Evolutionary conservation across 1,140 invertebrate genomes (phyloP).

Genomic region (Sycobia sp.): DNA sequence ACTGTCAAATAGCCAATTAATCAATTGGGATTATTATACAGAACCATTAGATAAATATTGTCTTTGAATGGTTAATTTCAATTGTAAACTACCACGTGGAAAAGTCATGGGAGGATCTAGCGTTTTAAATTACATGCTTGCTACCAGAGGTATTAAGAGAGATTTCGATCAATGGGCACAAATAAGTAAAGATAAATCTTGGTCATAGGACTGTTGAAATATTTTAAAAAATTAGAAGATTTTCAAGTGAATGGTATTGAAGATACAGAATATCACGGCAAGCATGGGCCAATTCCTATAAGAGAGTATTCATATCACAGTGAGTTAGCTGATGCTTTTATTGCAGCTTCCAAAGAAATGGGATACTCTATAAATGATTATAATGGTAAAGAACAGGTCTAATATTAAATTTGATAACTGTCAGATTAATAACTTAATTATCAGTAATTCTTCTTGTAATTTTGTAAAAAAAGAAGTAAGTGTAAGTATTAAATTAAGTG

Average conservation of each 20-base stretch:
- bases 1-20: neutral
- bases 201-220: slow-evolving; percentile 65
- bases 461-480: too few relatives aligned
- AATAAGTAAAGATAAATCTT: slow-evolving; percentile 64
- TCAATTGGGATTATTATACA: slow-evolving; percentile 15
- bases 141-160: slow-evolving; percentile 48
- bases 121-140: slow-evolving; percentile 18
- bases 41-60: slow-evolving; percentile 6
- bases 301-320: slow-evolving; percentile 23
- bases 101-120: slow-evolving; percentile 15
- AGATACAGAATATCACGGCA: slow-evolving; percentile 11
- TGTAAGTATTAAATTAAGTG: too few relatives aligned
- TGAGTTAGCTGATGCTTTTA: neutral
- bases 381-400: slow-evolving; percentile 48
- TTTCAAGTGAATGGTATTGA: neutral
- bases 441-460: too few relatives aligned
- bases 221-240: slow-evolving; percentile 62
- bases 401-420: too few relatives aligned
- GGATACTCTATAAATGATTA: slow-evolving; percentile 20
- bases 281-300: slow-evolving; percentile 3
- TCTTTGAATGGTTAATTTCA: neutral
- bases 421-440: too few relatives aligned
- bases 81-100: slow-evolving; percentile 6
- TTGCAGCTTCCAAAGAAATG: neutral
- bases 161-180: slow-evolving; percentile 63